Base-by-base conservation (phyloP, 2,797 vertebrate genomes). In the Atherinosoma microstoma region DNA sequence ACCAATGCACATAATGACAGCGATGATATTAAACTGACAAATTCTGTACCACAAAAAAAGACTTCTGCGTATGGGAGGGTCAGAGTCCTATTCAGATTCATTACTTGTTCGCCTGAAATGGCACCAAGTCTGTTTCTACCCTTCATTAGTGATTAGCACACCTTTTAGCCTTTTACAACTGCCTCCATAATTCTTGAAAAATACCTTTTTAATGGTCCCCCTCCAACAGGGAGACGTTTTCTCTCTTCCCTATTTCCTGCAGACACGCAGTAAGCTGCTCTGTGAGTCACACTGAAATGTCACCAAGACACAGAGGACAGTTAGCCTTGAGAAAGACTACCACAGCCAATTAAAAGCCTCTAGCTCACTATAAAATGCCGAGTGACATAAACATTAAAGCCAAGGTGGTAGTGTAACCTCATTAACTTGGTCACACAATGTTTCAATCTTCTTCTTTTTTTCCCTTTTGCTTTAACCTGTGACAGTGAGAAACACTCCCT, bases 81-180 rank as follows among this genome's bases (percentile, higher is more conserved):
- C 85, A 89, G 80, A 88, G 80, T 84, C 82, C 67, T 75, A 89
- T 89, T 85, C 86, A 86, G 84, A 93, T 92, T 93, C 89, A 93
- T 93, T 93, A 93, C 86, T 70, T 83, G 82, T 85, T 92, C 88
- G 65, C 88, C 88, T 87, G 66, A 92, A 93, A 93, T 94, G 92
- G 85, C 93, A 94, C 70, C 36, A 75, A 78, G 87, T 84, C 92
- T 91, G 89, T 92, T 88, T 84, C 82, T 67, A 73, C 69, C 86
- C 88, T 93, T 93, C 89, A 91, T 91, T 83, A 84, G 88, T 89
- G 90, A 93, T 94, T 93, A 94, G 89, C 86, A 84, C 84, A 88
- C 85, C 85, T 92, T 89, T 91, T 89, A 86, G 86, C 91, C 87
- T 87, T 92, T 85, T 82, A 77, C 88, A 91, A 90, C 90, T 88